A percentile compares a stretch with the other conserved stretches of the same genome.
These are phyloP conservation scores for Pontoporia blainvillei DNA, from an alignment of 2,113 vertebrate genomes.

Conservation along the genomic window DNA sequence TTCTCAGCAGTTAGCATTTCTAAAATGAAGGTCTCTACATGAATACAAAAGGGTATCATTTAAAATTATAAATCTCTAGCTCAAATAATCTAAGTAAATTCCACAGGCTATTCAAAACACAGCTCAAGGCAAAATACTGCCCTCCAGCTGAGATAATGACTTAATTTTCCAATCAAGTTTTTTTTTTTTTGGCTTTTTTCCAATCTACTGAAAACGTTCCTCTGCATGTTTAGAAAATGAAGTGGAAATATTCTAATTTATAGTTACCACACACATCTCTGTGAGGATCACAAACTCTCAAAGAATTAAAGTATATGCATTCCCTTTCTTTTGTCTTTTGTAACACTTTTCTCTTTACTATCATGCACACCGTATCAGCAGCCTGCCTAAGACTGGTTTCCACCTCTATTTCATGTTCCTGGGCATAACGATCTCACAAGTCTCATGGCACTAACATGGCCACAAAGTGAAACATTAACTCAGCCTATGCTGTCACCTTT, in stretches of 20 bases:
- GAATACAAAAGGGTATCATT: conserved; percentile 40
- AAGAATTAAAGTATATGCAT: neutral
- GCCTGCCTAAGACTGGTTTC: neutral
- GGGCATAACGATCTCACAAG: neutral
- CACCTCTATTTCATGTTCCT: neutral
- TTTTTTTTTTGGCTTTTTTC: neutral
- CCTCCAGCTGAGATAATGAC: conserved; percentile 54
- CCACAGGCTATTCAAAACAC: conserved; percentile 43
- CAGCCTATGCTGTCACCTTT: neutral
- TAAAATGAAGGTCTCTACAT: neutral
- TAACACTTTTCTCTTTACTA: neutral
- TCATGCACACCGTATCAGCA: neutral
- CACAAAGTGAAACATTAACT: neutral
- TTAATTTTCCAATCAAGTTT: conserved; percentile 41
- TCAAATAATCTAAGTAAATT: conserved; percentile 59
- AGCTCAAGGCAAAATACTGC: conserved; percentile 10
- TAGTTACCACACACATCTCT: neutral
- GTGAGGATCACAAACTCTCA: neutral
- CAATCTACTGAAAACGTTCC: neutral
- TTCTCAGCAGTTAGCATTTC: neutral
- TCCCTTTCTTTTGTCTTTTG: neutral
- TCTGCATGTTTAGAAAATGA: conserved; percentile 30
- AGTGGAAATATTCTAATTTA: conserved; percentile 21
- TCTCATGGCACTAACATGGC: neutral
- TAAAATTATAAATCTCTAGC: conserved; percentile 47